Conservation (phyloP, 37 sponge, comb jelly and placozoan species). For the Halichondria panicea region DNA sequence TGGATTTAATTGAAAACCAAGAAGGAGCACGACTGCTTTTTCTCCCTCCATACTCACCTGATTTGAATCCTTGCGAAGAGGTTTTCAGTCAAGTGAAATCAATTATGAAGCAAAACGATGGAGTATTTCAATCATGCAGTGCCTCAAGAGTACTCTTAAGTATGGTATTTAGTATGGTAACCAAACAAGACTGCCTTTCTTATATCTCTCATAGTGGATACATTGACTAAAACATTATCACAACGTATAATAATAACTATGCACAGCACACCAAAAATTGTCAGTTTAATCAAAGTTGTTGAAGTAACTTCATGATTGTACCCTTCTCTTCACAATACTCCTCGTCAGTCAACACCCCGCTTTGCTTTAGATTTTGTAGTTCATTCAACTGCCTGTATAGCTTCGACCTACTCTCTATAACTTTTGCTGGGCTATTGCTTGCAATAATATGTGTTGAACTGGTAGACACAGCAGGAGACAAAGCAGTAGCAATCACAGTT, state of each 20-base stretch:
- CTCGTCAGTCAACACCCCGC: constrained; percentile 1
- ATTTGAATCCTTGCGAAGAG: constrained; percentile 30
- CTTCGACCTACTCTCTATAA: constrained; percentile 26
- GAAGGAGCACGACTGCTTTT: constrained; percentile 13
- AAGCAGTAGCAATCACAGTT: constrained; percentile 6
- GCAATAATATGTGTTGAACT: background rate
- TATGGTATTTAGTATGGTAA: constrained; percentile 30
- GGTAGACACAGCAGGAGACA: background rate
- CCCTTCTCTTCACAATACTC: constrained; percentile 19
- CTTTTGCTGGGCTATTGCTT: constrained; percentile 4
- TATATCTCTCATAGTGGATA: constrained; percentile 22
- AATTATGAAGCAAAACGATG: constrained; percentile 25
- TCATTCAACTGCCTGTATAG: constrained; percentile 23
- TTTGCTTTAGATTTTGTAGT: background rate
- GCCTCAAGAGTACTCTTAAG: constrained; percentile 26
- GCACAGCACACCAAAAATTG: background rate
- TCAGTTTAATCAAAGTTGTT: constrained; percentile 5
- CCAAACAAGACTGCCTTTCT: constrained; percentile 17
- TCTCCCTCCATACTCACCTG: constrained; percentile 43
- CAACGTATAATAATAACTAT: background rate
- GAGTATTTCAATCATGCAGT: constrained; percentile 21
- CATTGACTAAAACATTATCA: background rate
- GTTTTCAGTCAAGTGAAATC: constrained; percentile 31
- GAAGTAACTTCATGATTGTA: constrained; percentile 18
- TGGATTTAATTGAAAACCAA: constrained; percentile 15